Conservation (phyloP, 2,797 vertebrate species). For the Arctocebus calabarensis region DNA sequence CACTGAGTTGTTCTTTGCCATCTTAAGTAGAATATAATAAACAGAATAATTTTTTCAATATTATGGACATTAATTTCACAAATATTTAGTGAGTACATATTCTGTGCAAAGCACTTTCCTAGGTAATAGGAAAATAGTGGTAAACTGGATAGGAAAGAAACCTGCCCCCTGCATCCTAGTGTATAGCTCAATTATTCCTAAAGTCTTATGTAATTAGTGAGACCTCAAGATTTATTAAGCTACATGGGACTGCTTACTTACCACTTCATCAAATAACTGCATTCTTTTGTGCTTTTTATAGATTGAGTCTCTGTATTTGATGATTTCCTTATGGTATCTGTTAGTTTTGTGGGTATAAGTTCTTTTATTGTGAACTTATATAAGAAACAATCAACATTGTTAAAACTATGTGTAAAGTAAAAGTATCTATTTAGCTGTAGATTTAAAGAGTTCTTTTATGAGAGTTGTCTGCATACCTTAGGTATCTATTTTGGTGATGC, state of each 20-base stretch:
- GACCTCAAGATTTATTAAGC: neutral
- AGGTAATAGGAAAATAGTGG: neutral
- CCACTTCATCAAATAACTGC: neutral
- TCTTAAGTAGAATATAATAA: neutral
- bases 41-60: neutral
- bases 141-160: neutral
- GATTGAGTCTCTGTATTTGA: neutral
- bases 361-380: slow-evolving; percentile 14
- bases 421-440: neutral
- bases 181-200: neutral
- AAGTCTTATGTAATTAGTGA: neutral
- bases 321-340: neutral
- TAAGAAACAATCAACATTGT: neutral
- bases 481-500: neutral
- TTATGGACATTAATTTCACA: neutral
- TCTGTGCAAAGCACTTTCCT: neutral
- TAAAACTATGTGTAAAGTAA: neutral
- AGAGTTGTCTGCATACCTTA: neutral
- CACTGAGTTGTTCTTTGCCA: neutral
- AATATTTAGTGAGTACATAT: neutral
- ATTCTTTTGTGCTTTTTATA: neutral
- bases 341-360: neutral
- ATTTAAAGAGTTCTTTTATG: neutral
- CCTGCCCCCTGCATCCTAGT: neutral
- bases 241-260: neutral